phyloP scores from a whole-genome alignment of 37 sponge, comb jelly and placozoan species.

The Mnemiopsis leidyi region DNA sequence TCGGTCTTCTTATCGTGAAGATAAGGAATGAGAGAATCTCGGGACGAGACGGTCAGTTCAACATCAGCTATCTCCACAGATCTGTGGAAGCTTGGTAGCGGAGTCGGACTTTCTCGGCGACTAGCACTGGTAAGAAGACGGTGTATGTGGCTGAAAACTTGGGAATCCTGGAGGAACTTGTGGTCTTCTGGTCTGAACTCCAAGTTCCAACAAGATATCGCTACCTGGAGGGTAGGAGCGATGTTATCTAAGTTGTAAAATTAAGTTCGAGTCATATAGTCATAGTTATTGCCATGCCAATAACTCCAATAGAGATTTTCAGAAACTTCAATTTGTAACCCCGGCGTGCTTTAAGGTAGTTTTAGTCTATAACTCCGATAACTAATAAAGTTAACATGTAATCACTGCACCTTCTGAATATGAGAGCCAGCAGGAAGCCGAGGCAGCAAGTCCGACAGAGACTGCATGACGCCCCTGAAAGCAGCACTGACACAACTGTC shows the following conservation, averaged over 20 bases:
- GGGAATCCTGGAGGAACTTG: conserved; percentile 87
- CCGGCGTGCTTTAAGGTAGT: neutral
- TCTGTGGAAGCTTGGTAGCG: neutral
- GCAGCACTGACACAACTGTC: conserved; percentile 55
- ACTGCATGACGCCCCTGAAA: conserved; percentile 51
- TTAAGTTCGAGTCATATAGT: neutral
- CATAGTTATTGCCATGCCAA: too few relatives aligned
- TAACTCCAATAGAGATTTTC: neutral
- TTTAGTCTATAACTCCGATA: too few relatives aligned
- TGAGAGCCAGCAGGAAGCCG: conserved; percentile 33
- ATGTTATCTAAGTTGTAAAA: neutral
- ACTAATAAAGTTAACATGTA: too few relatives aligned
- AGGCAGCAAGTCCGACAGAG: conserved; percentile 32
- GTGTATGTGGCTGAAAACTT: conserved; percentile 89
- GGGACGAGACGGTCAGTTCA: conserved; percentile 1
- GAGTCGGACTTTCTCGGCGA: neutral
- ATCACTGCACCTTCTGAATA: conserved; percentile 58
- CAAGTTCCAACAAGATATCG: conserved; percentile 88
- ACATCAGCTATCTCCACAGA: conserved; percentile 32
- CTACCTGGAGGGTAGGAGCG: conserved; percentile 69
- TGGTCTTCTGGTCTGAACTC: conserved; percentile 91
- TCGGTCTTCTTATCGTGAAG: conserved; percentile 90
- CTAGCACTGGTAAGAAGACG: conserved; percentile 77
- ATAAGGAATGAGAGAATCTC: conserved; percentile 69
- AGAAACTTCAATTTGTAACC: neutral